Evolutionary conservation across 2,888 invertebrate genomes (phyloP).

Genomic region (Teleogryllus oceanicus): DNA sequence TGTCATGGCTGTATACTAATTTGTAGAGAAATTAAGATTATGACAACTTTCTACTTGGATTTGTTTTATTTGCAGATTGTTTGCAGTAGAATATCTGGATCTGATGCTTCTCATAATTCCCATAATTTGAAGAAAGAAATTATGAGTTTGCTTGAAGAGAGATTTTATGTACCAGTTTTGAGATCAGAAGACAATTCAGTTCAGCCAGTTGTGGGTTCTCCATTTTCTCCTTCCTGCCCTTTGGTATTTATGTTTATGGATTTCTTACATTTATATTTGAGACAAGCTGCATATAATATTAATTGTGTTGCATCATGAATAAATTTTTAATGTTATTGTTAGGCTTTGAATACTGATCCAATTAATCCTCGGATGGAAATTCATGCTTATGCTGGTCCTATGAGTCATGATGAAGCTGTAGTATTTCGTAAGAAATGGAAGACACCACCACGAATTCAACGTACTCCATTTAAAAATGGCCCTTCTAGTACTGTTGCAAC

Average conservation of each 20-base stretch:
- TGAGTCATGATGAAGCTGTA: slow-evolving; percentile 70
- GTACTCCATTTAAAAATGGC: slow-evolving; percentile 6
- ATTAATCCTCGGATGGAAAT: slow-evolving; percentile 70
- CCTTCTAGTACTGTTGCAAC: slow-evolving; percentile 20
- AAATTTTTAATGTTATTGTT: slow-evolving; percentile 35
- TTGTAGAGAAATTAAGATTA: background rate
- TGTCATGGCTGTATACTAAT: background rate
- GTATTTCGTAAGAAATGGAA: slow-evolving; percentile 76
- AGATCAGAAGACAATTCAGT: slow-evolving; percentile 71
- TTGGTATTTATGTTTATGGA: slow-evolving; percentile 53
- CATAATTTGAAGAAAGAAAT: slow-evolving; percentile 53
- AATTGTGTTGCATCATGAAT: slow-evolving; percentile 19
- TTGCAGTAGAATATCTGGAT: slow-evolving; percentile 60
- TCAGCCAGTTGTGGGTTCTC: slow-evolving; percentile 72
- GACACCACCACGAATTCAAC: slow-evolving; percentile 64
- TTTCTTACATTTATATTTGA: background rate
- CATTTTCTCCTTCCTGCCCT: slow-evolving; percentile 69
- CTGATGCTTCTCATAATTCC: slow-evolving; percentile 44
- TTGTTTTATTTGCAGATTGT: slow-evolving; percentile 59
- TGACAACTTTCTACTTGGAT: background rate
- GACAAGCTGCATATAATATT: background rate
- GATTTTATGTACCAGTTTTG: slow-evolving; percentile 84
- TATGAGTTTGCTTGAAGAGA: slow-evolving; percentile 62
- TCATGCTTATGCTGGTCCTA: slow-evolving; percentile 87
- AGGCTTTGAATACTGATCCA: slow-evolving; percentile 64